phyloP scores from a whole-genome alignment of 2,888 invertebrate genomes.

The Agrochola lota region DNA sequence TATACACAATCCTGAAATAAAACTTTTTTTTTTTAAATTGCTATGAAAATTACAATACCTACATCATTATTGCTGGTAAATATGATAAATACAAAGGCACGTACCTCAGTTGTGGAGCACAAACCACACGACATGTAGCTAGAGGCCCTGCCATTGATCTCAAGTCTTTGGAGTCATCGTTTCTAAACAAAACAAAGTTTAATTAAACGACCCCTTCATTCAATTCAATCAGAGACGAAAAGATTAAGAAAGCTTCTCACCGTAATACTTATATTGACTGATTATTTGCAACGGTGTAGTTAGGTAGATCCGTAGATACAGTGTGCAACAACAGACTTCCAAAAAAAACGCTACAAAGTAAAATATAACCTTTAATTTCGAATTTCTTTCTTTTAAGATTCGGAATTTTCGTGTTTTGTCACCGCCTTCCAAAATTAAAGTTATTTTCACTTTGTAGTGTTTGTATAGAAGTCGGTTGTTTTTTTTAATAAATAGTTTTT shows the following conservation, averaged over 20 bases:
- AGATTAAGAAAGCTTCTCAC: background rate
- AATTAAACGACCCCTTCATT: background rate
- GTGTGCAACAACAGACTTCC: background rate
- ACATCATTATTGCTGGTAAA: background rate
- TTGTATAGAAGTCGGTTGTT: no score
- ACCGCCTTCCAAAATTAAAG: no score
- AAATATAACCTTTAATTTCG: no score
- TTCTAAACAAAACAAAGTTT: conserved; percentile 40
- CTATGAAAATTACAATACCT: background rate
- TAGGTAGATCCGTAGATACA: no score
- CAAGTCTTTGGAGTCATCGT: conserved; percentile 78
- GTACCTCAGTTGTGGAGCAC: conserved; percentile 84
- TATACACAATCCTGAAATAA: conserved; percentile 80
- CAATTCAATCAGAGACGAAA: background rate
- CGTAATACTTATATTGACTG: background rate
- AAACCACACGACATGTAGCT: conserved; percentile 81
- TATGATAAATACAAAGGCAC: conserved; percentile 9
- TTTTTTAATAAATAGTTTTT: no score
- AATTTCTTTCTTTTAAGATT: no score
- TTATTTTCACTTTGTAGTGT: no score
- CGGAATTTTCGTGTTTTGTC: no score
- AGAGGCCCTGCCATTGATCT: conserved; percentile 79
- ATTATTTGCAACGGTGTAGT: background rate
- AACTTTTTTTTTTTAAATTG: no score
- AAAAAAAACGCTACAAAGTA: no score